Base-by-base conservation (phyloP, 2,888 invertebrate genomes). In the Drosophila tripunctata region DNA sequence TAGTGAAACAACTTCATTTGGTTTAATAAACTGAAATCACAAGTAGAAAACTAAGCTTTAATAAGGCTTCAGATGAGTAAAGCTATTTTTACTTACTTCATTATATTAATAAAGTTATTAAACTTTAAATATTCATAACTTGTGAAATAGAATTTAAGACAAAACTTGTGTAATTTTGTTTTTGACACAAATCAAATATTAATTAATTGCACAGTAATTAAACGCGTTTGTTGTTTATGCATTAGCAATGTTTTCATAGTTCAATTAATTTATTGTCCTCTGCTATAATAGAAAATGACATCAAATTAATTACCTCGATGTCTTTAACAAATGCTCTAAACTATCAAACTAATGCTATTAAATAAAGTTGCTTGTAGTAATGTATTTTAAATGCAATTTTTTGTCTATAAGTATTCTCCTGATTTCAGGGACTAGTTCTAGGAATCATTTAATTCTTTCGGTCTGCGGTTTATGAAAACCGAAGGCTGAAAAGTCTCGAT, bases 221-320 rank as follows among this genome's bases (percentile, higher is more conserved):
- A 45, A 61, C 51, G 35, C 8, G 5, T 40, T 40, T 45, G 48
- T 7, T 22, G 27, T 17, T 27, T 44, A 33, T 61, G 58, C 45
- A 68, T 77, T 77, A 64, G 74, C 54, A 48, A 24, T 41, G 40
- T 54, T 45, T 57, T 41, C 14, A 61, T 78, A 67, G 75, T 73
- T 73, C 50, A 74, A 81, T 79, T 78, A 73, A 75, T 78, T 77
- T 52, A 63, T 67, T 65, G 64, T 48, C 56, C 40, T 15, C 38
- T 15, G 7, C 1, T n/a, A n/a, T 17, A 19, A 31, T 19, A 35
- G 62, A 45, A 65, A 78, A 63, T 65, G 38, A 67, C 55, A 70
- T 75, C 38, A 54, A 73, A 80, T 81, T 70, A 78, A 80, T 75
- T 75, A 70, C 5, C 64, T 55, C 68, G 75, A 60, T 70, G 50